A percentile compares a stretch with the other conserved stretches of the same genome.
Conservation (phyloP, 30 jellyfish, hydroid and myxozoan species). For the Clytia hemisphaerica region DNA sequence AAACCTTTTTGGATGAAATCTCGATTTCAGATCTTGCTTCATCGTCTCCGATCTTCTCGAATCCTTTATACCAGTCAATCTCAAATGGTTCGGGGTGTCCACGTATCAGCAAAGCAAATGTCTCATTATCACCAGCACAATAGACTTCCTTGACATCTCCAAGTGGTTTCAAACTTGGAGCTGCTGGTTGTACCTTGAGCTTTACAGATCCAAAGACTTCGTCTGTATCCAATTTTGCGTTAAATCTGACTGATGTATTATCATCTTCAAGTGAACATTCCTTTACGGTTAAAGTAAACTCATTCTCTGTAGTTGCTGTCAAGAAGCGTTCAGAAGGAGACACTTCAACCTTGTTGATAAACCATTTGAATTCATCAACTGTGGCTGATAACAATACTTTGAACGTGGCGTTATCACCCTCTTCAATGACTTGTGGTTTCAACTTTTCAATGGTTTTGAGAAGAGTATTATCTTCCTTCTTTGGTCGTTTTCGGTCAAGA, state of each 20-base stretch:
- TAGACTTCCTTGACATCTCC: constrained; percentile 5
- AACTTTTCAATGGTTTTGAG: no score
- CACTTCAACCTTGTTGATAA: constrained; percentile 48
- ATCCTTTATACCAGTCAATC: constrained; percentile 79
- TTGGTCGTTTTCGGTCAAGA: no score
- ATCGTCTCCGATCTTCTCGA: constrained; percentile 26
- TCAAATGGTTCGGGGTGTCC: constrained; percentile 13
- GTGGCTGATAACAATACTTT: background rate
- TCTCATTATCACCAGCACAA: constrained; percentile 55
- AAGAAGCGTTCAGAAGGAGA: constrained; percentile 43
- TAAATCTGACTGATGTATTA: background rate
- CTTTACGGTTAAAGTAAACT: constrained; percentile 3
- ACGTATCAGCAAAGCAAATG: constrained; percentile 35
- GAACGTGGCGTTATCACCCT: background rate
- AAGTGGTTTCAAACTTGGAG: constrained; percentile 5
- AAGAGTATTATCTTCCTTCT: no score
- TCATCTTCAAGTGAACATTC: constrained; percentile 22
- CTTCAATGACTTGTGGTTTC: background rate
- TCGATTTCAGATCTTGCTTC: constrained; percentile 32
- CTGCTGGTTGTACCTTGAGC: constrained; percentile 11
- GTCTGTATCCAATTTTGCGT: background rate
- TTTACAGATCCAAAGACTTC: constrained; percentile 5
- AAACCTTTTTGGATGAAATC: constrained; percentile 14
- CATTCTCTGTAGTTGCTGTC: constrained; percentile 3
- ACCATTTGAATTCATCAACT: background rate